Evolutionary conservation across 1,140 invertebrate genomes (phyloP), one percentile per base, ranked within the genome.

Genomic region (Pentalonia nigronervosa): DNA sequence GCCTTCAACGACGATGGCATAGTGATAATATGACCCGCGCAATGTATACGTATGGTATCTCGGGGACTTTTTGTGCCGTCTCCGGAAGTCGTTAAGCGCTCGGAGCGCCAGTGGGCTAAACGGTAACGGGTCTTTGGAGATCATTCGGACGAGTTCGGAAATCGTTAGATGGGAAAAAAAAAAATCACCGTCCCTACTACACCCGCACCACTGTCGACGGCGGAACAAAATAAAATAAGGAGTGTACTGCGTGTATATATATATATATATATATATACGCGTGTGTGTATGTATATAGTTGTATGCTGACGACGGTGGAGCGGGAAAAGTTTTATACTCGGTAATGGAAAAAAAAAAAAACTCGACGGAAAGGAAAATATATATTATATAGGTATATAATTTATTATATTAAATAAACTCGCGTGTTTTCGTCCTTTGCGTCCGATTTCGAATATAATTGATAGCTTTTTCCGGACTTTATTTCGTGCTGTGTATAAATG

Each of bases 391-490:
- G 41, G 41, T 41, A 41, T 41, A 83, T 36, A 36, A 81, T 81
- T 41, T 36, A 36, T 45, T 41, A 41, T 84, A 83, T 83, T 76
- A 76, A n/a, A 76, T 76, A 76, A 76, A 76, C 60, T 56, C 14
- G 60, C 14, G 76, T 17, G n/a, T 81, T 36, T 81, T 81, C 20
- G 81, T 83, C 4, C 36, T 23, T 20, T 30, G 8, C 17, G 45
- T 87, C 84, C 45, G 84, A 87, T 87, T 87, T 87, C 84, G 41
- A 87, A 84, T 84, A 84, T 84, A 84, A 84, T 84, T 84, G 83
- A 84, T 84, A 84, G 83, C 83, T 84, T 45, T 84, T 84, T 84
- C 83, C 83, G 41, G 83, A 84, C 83, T 84, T 84, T 84, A 41
- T 45, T 84, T 84, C 9, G 25, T 84, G 20, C 20, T 83, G 34